phyloP scores from a whole-genome alignment of 2,797 vertebrate genomes.

The Myotis daubentonii region DNA sequence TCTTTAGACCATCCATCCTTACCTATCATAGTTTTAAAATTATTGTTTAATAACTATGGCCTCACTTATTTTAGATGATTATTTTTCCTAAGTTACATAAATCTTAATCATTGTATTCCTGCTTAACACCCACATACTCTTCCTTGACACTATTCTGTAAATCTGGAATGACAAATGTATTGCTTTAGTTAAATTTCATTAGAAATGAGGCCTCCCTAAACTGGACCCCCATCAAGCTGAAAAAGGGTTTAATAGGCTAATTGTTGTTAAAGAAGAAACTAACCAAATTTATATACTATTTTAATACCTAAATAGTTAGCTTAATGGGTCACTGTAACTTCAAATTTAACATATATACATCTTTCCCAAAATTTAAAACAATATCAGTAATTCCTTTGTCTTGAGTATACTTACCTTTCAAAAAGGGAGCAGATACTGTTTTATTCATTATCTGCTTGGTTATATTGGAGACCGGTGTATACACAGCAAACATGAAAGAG shows the following conservation, averaged over 20 bases:
- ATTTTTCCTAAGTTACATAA: background rate
- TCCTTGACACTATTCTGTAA: background rate
- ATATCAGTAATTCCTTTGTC: background rate
- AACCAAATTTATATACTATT: background rate
- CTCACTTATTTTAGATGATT: background rate
- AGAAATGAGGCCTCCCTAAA: background rate
- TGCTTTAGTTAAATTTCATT: background rate
- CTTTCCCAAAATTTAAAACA: background rate
- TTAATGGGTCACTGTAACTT: background rate
- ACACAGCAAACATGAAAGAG: conserved; percentile 57
- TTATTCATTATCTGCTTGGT: conserved; percentile 82
- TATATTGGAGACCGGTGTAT: conserved; percentile 77
- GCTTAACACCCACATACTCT: background rate
- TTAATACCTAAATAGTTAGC: background rate
- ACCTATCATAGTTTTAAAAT: background rate
- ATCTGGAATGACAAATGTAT: conserved; percentile 15
- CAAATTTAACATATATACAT: background rate
- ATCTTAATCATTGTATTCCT: background rate
- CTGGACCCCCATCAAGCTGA: background rate
- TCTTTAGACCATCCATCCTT: background rate
- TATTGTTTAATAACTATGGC: background rate
- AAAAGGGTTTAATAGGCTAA: background rate
- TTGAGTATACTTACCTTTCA: conserved; percentile 72
- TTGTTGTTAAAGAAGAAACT: background rate
- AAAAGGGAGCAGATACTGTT: conserved; percentile 69